Evolutionary conservation across 1,140 invertebrate genomes (phyloP).

Genomic region (Pseudomyrmex flavicornis): DNA sequence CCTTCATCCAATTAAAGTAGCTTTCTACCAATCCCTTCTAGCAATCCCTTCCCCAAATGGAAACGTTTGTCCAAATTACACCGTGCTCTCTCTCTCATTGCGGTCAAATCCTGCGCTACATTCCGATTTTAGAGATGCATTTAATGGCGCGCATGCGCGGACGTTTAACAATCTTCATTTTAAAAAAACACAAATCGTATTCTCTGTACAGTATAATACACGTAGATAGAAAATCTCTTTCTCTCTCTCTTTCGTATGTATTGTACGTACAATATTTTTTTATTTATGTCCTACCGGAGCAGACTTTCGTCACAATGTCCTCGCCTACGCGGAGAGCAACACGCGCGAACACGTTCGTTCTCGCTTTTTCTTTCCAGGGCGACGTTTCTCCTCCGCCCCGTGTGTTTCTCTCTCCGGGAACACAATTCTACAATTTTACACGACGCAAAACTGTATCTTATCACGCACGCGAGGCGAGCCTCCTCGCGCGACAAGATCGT

Average conservation of each 20-base stretch:
- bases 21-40: neutral
- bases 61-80: conserved; percentile 20
- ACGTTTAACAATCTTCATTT: neutral
- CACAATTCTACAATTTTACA: conserved; percentile 9
- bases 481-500: conserved; percentile 52
- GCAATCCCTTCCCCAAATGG: neutral
- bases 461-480: conserved; percentile 39
- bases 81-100: neutral
- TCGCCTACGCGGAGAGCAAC: conserved; percentile 10
- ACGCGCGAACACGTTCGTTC: neutral
- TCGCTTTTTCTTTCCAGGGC: neutral
- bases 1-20: conserved; percentile 73
- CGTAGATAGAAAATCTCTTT: too few species aligned
- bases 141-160: neutral
- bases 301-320: conserved; percentile 9
- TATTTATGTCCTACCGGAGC: neutral
- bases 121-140: neutral
- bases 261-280: too few species aligned
- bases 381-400: neutral
- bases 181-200: neutral
- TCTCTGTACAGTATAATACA: neutral
- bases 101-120: neutral
- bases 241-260: too few species aligned
- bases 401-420: conserved; percentile 3
- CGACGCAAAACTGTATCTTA: conserved; percentile 41